Evolutionary conservation across 1,140 invertebrate genomes (phyloP), one percentile per base, ranked within the genome.

Genomic region (Bombus superbus): DNA sequence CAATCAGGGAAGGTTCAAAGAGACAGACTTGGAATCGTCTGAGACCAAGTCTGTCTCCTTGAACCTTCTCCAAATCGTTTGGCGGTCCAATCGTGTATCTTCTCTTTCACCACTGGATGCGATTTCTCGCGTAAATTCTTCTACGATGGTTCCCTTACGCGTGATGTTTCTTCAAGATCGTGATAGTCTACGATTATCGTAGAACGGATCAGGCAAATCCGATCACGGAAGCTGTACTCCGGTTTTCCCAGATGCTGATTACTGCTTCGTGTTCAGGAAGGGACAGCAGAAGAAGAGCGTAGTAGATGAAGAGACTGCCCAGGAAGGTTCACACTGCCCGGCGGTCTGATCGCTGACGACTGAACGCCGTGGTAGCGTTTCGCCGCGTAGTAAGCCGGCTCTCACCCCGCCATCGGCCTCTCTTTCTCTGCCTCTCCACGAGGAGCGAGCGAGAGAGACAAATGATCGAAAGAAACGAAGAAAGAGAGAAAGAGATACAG

Each of bases 271-370:
- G 82, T 89, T 80, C 69, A 72, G 44, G 85, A 77, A 64, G 57
- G 57, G 68, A 86, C 68, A 69, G 78, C 80, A 40, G 62, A 78
- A 57, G 66, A 78, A 59, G 71, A 81, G 53, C 8, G 81, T 35
- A 82, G 53, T 64, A 62, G 85, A 85, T 76, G 84, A 88, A 88
- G 88, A 86, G 89, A 88, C 83, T 90, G 81, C 72, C 90, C 86
- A 88, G 88, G 88, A 84, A 86, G 88, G 90, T 90, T 84, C 88
- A 91, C 88, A 93, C 91, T 92, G 89, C 89, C 89, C 90, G 91
- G 87, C 90, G 89, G 89, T 92, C 85, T 90, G 91, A 92, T 93
- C 91, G 91, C 87, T 89, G 90, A 90, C 88, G 91, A 92, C 92
- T 92, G 91, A 92, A 83, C 88, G 71, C 83, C 80, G 86, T 89